Evolutionary conservation across 2,113 vertebrate species (phyloP).

Genomic region (Mastomys coucha): DNA sequence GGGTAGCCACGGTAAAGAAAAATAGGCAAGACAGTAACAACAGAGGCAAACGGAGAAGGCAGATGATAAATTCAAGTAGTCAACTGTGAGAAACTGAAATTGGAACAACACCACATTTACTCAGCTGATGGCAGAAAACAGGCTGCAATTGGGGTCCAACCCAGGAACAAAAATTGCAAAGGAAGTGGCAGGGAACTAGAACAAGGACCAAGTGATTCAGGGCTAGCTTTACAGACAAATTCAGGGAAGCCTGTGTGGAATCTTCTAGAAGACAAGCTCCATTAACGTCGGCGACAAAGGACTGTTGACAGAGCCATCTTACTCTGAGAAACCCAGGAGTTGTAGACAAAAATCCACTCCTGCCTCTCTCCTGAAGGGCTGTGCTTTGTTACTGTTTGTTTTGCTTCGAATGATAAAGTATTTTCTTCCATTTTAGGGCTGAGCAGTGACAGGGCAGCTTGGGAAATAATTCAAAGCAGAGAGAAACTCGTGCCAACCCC

Average conservation of each 20-base stretch:
- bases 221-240: neutral
- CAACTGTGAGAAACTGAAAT: neutral
- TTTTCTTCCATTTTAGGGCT: constrained; percentile 57
- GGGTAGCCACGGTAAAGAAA: neutral
- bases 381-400: neutral
- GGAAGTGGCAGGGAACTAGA: neutral
- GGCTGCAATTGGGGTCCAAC: neutral
- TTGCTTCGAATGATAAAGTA: constrained; percentile 13
- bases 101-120: neutral
- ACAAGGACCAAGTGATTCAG: neutral
- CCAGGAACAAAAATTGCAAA: neutral
- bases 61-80: neutral
- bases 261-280: neutral
- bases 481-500: constrained; percentile 20
- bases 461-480: constrained; percentile 67
- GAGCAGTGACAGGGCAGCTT: constrained; percentile 42
- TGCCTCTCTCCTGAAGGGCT: neutral
- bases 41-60: neutral
- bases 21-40: neutral
- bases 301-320: neutral
- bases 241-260: neutral
- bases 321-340: neutral
- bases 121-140: neutral
- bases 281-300: neutral
- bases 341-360: neutral